Base-by-base conservation (phyloP, 2,888 invertebrate genomes). In the Napeogenes sylphis region DNA sequence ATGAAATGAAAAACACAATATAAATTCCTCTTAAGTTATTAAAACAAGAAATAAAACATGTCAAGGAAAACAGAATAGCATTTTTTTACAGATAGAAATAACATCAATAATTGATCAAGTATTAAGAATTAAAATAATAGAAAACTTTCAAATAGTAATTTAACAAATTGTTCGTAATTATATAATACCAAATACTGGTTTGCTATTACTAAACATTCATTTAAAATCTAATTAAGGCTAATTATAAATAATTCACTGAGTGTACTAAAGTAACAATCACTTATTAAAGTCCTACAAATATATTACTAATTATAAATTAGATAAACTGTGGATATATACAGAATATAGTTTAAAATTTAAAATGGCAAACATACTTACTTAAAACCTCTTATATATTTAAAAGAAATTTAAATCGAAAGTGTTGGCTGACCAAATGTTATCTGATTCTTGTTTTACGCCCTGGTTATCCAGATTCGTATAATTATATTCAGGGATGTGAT, bases 351-450 rank as follows among this genome's bases (percentile, higher is more conserved):
- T 33, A 46, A 55, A 32, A n/a, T n/a, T n/a, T n/a, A n/a, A 33
- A 4, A 45, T 45, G 13, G 45, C 30, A 59, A 4, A 35, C 45
- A 46, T 46, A 12, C 45, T 55, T 45, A 13, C 45, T 14, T 45
- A 45, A 35, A 13, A 46, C n/a, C 4, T 45, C 14, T 33, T 3
- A 45, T 21, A 38, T 55, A 68, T 56, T 55, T 70, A 66, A 56
- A 70, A 68, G 65, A 69, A 71, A 58, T 63, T 70, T 30, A 69
- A 63, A 64, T 74, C 68, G 55, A 70, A 71, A 14, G 45, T 64
- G 61, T 57, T 69, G 13, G 59, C 60, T 10, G 72, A 68, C 74
- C 73, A 75, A 61, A 66, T 61, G 30, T 65, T 59, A 32, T 63
- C 33, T 4, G 63, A 61, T 10, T 59, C 46, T 51, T 47, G 51